Conservation (phyloP, 2,888 invertebrate species). For the Drosophila quinaria region DNA sequence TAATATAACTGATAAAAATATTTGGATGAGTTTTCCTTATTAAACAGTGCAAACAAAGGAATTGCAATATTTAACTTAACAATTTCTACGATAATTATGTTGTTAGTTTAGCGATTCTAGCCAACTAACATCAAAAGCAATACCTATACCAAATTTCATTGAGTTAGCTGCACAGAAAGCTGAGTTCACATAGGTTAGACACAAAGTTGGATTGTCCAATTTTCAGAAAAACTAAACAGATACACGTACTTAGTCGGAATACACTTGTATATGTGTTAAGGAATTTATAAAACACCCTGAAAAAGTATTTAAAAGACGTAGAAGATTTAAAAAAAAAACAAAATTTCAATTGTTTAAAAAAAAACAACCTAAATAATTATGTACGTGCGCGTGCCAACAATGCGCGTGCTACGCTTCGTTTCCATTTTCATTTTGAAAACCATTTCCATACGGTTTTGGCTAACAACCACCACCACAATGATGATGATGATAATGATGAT, state of each 20-base stretch:
- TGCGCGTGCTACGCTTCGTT: constrained; percentile 24
- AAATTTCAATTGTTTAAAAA: constrained; percentile 63
- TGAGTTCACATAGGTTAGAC: constrained; percentile 1
- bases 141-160: neutral
- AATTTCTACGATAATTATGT: neutral
- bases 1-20: no score
- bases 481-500: constrained; percentile 4
- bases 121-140: neutral
- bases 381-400: constrained; percentile 46
- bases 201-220: neutral
- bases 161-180: neutral
- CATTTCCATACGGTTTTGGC: constrained; percentile 45
- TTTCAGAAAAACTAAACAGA: neutral
- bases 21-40: neutral
- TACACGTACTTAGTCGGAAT: neutral
- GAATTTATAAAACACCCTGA: neutral
- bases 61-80: neutral
- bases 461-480: constrained; percentile 34
- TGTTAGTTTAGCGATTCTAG: neutral
- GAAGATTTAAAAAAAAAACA: constrained; percentile 29
- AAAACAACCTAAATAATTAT: constrained; percentile 47
- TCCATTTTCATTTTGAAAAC: constrained; percentile 51
- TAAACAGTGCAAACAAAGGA: neutral
- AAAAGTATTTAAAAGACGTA: constrained; percentile 18
- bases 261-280: neutral